phyloP scores from a whole-genome alignment of 2,888 invertebrate species.

The Lordiphosa andalusiaca region DNA sequence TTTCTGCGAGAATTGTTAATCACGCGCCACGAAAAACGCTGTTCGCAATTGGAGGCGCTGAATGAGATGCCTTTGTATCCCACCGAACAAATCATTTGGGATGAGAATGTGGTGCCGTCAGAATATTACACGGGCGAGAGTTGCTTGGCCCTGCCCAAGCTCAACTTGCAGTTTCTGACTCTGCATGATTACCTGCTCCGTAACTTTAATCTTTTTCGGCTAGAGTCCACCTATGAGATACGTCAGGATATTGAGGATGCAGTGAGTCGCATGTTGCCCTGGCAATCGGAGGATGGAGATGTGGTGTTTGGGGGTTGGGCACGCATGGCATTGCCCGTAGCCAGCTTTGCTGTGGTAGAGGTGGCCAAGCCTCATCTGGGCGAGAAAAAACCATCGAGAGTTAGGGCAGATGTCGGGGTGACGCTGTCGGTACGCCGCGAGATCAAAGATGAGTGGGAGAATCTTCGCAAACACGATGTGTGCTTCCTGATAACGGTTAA shows the following conservation, averaged over 20 bases:
- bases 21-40: conserved; percentile 90
- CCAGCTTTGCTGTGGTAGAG: conserved; percentile 95
- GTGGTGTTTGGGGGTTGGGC: conserved; percentile 99
- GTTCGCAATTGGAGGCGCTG: conserved; percentile 95
- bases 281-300: conserved; percentile 92
- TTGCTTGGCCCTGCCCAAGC: conserved; percentile 96
- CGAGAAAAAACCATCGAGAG: conserved; percentile 96
- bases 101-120: conserved; percentile 98
- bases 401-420: conserved; percentile 96
- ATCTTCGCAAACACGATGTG: conserved; percentile 97
- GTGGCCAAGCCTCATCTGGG: conserved; percentile 95
- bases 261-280: conserved; percentile 95
- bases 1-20: conserved; percentile 94
- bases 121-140: conserved; percentile 98
- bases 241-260: conserved; percentile 99
- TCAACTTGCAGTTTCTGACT: conserved; percentile 98
- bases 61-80: conserved; percentile 99
- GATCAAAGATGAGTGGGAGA: conserved; percentile 98
- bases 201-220: conserved; percentile 97
- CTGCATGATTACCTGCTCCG: conserved; percentile 98
- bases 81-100: conserved; percentile 98
- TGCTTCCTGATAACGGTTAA: conserved; percentile 96
- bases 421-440: conserved; percentile 94
- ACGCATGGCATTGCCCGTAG: conserved; percentile 97
- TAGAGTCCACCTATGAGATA: conserved; percentile 98